phyloP scores from a whole-genome alignment of 2,113 vertebrate genomes.

The Meleagris gallopavo region DNA sequence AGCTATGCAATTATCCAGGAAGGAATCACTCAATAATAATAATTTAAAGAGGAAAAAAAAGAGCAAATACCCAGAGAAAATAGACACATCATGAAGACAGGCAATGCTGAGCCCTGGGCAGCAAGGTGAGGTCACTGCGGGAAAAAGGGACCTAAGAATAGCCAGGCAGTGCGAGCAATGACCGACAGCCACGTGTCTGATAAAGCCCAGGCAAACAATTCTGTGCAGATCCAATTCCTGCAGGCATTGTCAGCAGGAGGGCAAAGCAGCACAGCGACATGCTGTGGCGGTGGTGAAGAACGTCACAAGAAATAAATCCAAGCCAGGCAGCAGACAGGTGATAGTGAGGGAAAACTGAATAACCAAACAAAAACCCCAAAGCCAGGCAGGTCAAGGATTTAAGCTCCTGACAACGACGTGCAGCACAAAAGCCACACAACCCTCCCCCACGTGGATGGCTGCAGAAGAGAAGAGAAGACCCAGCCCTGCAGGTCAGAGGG shows the following conservation, averaged over 20 bases:
- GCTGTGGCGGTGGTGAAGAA: neutral
- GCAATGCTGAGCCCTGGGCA: neutral
- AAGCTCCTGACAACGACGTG: neutral
- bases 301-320: neutral
- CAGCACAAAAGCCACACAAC: neutral
- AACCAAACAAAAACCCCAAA: neutral
- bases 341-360: neutral
- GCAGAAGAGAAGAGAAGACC: neutral
- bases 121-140: neutral
- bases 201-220: neutral
- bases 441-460: neutral
- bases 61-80: neutral
- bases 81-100: fast-evolving
- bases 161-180: neutral
- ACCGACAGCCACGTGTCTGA: neutral
- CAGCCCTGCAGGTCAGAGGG: neutral
- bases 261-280: neutral
- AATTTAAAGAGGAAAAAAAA: neutral
- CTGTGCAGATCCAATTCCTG: neutral
- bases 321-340: neutral
- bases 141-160: neutral
- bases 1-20: neutral
- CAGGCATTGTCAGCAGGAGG: neutral
- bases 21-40: neutral
- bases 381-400: neutral